Evolutionary conservation across 1,140 invertebrate genomes (phyloP).

Genomic region (Helicoverpa armigera): DNA sequence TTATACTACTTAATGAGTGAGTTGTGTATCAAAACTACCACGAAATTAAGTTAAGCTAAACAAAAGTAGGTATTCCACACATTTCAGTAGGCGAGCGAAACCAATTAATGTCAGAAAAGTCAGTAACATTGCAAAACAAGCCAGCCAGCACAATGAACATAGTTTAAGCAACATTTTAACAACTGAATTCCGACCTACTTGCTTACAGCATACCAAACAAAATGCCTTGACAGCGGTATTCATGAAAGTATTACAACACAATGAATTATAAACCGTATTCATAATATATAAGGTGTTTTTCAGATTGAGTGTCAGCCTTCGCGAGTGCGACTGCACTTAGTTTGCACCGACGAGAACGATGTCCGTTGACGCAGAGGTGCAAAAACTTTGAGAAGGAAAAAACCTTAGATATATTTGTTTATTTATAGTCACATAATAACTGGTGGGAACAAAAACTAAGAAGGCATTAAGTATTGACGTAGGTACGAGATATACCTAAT

Average conservation of each 20-base stretch:
- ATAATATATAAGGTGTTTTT: not conserved
- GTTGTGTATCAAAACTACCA: no score
- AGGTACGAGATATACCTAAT: not conserved
- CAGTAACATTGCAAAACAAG: slow-evolving; percentile 23
- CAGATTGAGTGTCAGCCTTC: not conserved
- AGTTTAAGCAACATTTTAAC: slow-evolving; percentile 8
- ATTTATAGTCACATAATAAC: not conserved
- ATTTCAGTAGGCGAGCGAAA: slow-evolving; percentile 22
- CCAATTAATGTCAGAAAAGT: slow-evolving; percentile 28
- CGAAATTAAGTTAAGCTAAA: not conserved
- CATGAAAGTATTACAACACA: slow-evolving; percentile 17
- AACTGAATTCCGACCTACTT: slow-evolving; percentile 19
- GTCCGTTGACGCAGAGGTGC: slow-evolving; percentile 6
- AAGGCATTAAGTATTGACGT: not conserved
- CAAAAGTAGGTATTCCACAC: not conserved
- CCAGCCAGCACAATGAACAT: slow-evolving; percentile 7
- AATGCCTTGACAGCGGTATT: slow-evolving; percentile 12
- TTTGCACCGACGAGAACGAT: slow-evolving; percentile 53
- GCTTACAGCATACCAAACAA: slow-evolving; percentile 14
- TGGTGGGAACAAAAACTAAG: not conserved
- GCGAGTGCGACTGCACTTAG: slow-evolving; percentile 58
- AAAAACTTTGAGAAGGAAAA: slow-evolving; percentile 40
- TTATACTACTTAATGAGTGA: no score
- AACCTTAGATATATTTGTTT: not conserved
- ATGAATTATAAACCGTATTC: slow-evolving; percentile 31